Evolutionary conservation across 1,140 invertebrate genomes (phyloP).

Genomic region (Colletes gigas): DNA sequence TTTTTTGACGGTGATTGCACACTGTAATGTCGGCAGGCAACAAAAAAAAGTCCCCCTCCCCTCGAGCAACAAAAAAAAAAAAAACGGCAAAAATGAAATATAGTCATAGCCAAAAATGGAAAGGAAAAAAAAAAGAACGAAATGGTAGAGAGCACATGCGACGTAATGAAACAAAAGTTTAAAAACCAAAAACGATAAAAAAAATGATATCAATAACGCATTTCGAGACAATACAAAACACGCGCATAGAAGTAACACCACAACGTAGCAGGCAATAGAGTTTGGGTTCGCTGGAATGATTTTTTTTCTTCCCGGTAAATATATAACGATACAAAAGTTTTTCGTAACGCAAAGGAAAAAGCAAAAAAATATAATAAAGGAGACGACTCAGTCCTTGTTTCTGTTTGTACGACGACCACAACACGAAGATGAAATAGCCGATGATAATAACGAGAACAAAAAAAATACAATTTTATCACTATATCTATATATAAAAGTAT

Average conservation of each 20-base stretch:
- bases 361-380: background rate
- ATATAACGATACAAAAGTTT: conserved; percentile 10
- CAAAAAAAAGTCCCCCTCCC: conserved; percentile 75
- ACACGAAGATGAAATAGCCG: conserved; percentile 50
- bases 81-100: background rate
- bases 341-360: conserved; percentile 2
- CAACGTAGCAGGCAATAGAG: conserved; percentile 57
- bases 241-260: conserved; percentile 42
- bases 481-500: conserved; percentile 68
- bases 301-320: conserved; percentile 52
- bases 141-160: conserved; percentile 42
- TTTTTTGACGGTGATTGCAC: conserved; percentile 76
- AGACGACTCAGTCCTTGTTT: conserved; percentile 58
- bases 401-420: conserved; percentile 57
- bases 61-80: conserved; percentile 57
- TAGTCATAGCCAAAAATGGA: conserved; percentile 39
- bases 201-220: background rate
- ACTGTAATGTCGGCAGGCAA: conserved; percentile 76
- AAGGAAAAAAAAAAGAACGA: background rate
- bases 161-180: background rate
- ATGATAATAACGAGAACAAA: conserved; percentile 16
- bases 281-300: conserved; percentile 42
- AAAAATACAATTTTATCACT: conserved; percentile 31
- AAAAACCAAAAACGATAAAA: background rate
- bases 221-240: conserved; percentile 39